Evolutionary conservation across 2,888 invertebrate species (phyloP), one percentile per base, ranked within the genome.

Genomic region (Parnassius smintheus): DNA sequence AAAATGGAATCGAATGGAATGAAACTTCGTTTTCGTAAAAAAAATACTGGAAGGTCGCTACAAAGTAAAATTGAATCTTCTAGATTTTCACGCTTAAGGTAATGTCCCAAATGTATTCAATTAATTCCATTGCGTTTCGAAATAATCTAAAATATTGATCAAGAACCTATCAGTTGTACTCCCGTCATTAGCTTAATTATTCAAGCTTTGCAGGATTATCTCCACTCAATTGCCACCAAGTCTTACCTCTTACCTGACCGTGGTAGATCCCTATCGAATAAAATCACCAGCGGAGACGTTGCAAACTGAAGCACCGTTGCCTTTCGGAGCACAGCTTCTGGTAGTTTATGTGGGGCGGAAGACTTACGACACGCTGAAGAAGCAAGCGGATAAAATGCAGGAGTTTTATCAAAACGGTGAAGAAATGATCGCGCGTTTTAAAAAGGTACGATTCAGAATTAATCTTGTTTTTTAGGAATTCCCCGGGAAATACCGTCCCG

Each of bases 211-310:
- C 81, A 97, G 97, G 87, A 95, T 97, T 71, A 94, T 97, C 56
- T 95, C 96, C 48, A 95, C 97, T 0, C 97, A 97, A 76, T 83
- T 97, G 7, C 94, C 94, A 49, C 93, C 95, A 4, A 93, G 93
- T 67, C 87, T 96, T 63, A 96, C 96, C 0, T 97, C 97, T 70
- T 94, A 95, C 78, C 88, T 97, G 9, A 94, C 96, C 12, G 93
- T 97, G 62, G 95, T 96, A 44, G 96, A 97, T 88, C 97, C 97
- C 0, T 95, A 95, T 77, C 93, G 96, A 72, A 95, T 97, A 80
- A 96, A 96, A 88, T 94, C 95, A 0, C 95, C 97, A 0, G 96
- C 96, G 0, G 96, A 96, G 80, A 89, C 91, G 51, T 86, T 96
- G 46, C 77, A 86, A 54, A 91, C 93, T 0, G 93, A 94, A 68